Evolutionary conservation across 2,797 vertebrate genomes (phyloP), one percentile per base, ranked within the genome.

Genomic region (Pelobates cultripes): DNA sequence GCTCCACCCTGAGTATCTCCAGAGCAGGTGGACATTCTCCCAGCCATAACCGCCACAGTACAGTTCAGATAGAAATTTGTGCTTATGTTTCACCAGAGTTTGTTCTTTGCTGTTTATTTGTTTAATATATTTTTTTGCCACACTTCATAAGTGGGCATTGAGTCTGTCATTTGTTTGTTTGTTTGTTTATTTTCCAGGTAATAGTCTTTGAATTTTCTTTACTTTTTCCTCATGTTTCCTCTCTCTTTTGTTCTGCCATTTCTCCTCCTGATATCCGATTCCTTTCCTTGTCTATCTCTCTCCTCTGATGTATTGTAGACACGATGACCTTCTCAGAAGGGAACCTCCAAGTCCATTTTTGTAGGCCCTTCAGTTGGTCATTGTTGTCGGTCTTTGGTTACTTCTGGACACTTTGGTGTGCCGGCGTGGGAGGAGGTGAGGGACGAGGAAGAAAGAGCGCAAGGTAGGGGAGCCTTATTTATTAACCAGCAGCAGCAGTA

Each of bases 391-490:
- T 94, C 94, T 94, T 94, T 94, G 94, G 94, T 94, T 93, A 90
- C 80, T 75, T 91, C 91, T 77, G 84, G 93, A 94, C 94, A 94
- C 94, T 94, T 94, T 94, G 92, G 94, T 93, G 93, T 94, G 91
- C 88, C 93, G 86, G 88, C 88, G 87, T 86, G 91, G 77, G 91
- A 91, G 89, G 88, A 91, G 75, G 63, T 87, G 89, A 87, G 91
- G 89, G 87, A 87, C 86, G 67, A 75, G 90, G 88, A 78, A 41
- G 87, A 80, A 77, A 83, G 86, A 82, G 70, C 77, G 88, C 88
- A 86, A 90, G 86, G 89, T 89, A 85, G 82, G 89, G 87, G 86
- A 89, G 87, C 87, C 81, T 89, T 6, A 10, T 82, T 88, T 85
- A 2, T 70, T 89, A 90, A 28, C 17, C 61, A 64, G n/a, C 72